Percentiles rank a stretch among this genome's conserved stretches.
phyloP scores from a whole-genome alignment of 2,113 vertebrate species.

The Rhodinocichla rosea region DNA sequence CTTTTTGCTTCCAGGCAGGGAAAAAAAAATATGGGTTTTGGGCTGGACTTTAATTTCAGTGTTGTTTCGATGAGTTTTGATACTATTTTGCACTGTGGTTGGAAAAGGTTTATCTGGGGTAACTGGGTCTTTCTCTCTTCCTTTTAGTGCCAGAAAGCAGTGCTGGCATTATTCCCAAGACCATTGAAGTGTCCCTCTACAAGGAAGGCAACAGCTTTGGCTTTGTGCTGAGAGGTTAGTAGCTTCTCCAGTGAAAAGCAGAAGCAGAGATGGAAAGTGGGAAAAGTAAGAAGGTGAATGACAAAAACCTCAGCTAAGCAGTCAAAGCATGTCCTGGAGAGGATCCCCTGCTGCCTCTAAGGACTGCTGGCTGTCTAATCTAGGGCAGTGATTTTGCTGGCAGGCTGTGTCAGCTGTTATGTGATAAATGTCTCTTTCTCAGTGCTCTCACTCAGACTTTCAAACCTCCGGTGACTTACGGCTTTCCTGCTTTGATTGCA shows the following conservation, averaged over 20 bases:
- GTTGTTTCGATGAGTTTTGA: neutral
- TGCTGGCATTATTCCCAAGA: conserved; percentile 87
- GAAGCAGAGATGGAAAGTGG: neutral
- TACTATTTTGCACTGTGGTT: neutral
- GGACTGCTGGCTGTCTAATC: neutral
- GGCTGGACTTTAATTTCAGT: neutral
- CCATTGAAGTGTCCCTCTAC: conserved; percentile 89
- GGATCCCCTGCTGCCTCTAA: neutral
- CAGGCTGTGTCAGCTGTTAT: neutral
- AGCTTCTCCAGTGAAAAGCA: neutral
- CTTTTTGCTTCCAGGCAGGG: neutral
- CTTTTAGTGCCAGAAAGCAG: conserved; percentile 83
- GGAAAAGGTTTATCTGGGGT: neutral
- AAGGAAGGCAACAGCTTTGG: conserved; percentile 98
- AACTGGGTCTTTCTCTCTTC: neutral
- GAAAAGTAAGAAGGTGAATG: neutral
- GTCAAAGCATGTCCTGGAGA: neutral
- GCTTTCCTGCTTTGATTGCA: conserved; percentile 60
- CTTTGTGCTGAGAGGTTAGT: conserved; percentile 94
- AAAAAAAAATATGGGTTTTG: neutral
- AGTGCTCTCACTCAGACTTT: neutral
- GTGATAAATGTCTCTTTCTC: neutral
- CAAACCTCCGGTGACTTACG: neutral
- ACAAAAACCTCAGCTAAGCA: neutral
- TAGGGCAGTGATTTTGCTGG: neutral